These are phyloP conservation scores for Myotis myotis DNA, from an alignment of 2,797 vertebrate genomes.

Conservation along the genomic window DNA sequence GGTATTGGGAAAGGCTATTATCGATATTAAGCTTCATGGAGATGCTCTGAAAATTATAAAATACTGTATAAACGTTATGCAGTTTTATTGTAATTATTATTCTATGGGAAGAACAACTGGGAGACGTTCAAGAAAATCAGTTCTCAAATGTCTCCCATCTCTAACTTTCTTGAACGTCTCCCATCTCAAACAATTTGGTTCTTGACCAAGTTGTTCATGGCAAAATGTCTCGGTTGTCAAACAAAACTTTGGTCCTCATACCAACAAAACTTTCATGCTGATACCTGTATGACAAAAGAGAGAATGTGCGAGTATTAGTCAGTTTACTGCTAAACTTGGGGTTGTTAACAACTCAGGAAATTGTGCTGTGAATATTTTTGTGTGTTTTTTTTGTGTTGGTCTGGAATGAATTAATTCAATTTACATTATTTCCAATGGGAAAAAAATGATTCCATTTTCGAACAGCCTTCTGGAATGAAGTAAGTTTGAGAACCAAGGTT, in stretches of 20 bases:
- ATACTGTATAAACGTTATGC: not conserved
- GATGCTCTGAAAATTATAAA: conserved; percentile 19
- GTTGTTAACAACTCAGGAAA: not conserved
- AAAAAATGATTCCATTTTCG: not conserved
- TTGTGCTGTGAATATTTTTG: not conserved
- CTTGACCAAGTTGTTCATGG: not conserved
- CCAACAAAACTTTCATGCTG: not conserved
- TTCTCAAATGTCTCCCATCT: not conserved
- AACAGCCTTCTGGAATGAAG: not conserved
- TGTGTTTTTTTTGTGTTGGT: not conserved
- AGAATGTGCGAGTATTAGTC: not conserved
- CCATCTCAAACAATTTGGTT: not conserved
- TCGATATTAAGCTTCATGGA: not conserved
- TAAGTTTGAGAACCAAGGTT: not conserved
- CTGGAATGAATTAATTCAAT: not conserved
- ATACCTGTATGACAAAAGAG: not conserved
- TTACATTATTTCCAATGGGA: not conserved
- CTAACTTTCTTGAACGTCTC: no score
- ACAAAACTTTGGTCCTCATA: not conserved
- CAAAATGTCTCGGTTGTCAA: not conserved
- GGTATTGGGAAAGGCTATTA: not conserved
- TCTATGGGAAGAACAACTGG: not conserved
- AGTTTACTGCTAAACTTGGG: not conserved
- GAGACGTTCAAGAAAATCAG: not conserved
- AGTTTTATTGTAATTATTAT: not conserved